Evolutionary conservation across 2,797 vertebrate genomes (phyloP).

Genomic region (Hydrolagus colliei): DNA sequence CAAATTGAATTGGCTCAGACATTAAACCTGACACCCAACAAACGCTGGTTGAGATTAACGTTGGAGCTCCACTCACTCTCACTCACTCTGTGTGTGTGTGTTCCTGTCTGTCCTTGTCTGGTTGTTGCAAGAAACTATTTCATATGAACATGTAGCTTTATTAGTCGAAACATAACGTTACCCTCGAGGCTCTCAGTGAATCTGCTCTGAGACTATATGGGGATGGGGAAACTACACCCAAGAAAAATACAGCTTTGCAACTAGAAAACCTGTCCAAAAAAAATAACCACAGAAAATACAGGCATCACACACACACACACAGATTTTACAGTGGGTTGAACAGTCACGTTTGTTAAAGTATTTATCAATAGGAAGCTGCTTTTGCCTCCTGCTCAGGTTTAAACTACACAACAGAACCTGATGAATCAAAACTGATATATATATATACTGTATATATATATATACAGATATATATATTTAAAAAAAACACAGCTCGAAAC

Average conservation of each 20-base stretch:
- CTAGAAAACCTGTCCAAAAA: not conserved
- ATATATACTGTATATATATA: no score
- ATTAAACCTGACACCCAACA: no score
- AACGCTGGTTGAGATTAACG: no score
- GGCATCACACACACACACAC: not conserved
- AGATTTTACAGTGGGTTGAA: not conserved
- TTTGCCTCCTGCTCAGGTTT: not conserved
- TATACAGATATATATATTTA: no score
- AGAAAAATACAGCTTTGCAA: not conserved
- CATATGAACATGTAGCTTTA: not conserved
- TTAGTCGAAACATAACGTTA: not conserved
- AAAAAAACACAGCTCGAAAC: not conserved
- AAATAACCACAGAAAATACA: not conserved
- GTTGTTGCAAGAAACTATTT: not conserved
- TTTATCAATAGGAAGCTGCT: not conserved
- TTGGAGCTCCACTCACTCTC: no score
- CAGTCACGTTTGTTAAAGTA: constrained; percentile 2
- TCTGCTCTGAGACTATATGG: not conserved
- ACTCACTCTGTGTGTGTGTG: no score
- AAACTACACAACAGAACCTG: constrained; percentile 9
- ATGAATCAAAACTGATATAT: constrained; percentile 9
- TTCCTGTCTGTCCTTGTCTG: no score
- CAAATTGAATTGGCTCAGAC: not conserved
- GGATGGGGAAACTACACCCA: not conserved
- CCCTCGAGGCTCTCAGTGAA: not conserved